Evolutionary conservation across 2,797 vertebrate genomes (phyloP), one percentile per base, ranked within the genome.

Genomic region (Mico argentatus): DNA sequence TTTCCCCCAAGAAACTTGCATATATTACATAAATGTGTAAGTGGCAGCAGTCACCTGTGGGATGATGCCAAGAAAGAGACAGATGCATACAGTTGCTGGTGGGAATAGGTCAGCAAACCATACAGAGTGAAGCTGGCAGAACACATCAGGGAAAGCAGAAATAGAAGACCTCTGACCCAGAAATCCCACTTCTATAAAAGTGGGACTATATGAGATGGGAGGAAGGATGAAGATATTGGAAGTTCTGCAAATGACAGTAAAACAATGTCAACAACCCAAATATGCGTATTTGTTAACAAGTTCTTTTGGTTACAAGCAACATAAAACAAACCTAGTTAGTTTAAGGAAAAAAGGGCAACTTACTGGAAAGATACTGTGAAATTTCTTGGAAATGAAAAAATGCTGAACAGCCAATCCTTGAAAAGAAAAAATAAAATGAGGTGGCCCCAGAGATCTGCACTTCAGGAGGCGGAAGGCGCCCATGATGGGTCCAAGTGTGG

Each of bases 361-460:
- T 80, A 92, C 48, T 75, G 70, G 87, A 87, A 90, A 61, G 92
- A 46, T 27, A 30, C 55, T 33, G 50, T 52, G 90, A 22, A 83
- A 26, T 48, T 82, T 95, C 90, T 92, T 59, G 57, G 88, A 92
- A 95, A 92, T 5, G 24, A 95, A 91, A 86, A 41, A 80, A 85
- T 87, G 30, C 2, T 26, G 14, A 91, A 83, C 44, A 0, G 72
- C 57, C 91, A 95, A 70, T 83, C 70, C 36, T 61, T 59, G 30
- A 55, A 85, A 91, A 92, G n/a, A 57, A 67, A 67, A n/a, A 22
- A 22, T 39, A 73, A 57, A 67, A 44, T 2, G 48, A 95, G 52
- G 41, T 7, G 0, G 33, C 33, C 24, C 5, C 24, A 7, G 24
- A 22, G 44, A 39, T 5, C 36, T 4, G 27, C 55, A 26, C 15